Percentiles rank a stretch among this genome's conserved stretches.
phyloP scores from a whole-genome alignment of 2,113 vertebrate genomes.

The Amblyopsis rosae region DNA sequence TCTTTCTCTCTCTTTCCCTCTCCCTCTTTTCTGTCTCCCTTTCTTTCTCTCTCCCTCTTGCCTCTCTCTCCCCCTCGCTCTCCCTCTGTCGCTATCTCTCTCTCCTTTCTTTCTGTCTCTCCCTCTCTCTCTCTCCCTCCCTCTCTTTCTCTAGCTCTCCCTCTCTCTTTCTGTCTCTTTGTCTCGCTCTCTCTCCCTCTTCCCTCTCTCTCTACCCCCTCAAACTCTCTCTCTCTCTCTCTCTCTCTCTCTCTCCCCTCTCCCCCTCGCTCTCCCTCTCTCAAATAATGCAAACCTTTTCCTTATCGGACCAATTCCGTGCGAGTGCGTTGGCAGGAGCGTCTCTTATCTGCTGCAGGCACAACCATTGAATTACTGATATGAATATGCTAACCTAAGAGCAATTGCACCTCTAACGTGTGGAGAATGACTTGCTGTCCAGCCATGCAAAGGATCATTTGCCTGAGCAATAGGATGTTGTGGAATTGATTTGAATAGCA shows the following conservation, averaged over 20 bases:
- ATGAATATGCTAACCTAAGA: slow-evolving; percentile 44
- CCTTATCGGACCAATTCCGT: slow-evolving; percentile 43
- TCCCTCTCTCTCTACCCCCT: neutral
- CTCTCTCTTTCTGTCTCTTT: neutral
- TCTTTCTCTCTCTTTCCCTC: neutral
- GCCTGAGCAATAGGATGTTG: slow-evolving; percentile 49
- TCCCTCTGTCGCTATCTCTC: neutral
- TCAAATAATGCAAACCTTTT: slow-evolving; percentile 60
- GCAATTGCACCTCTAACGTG: slow-evolving; percentile 46
- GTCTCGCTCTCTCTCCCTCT: neutral
- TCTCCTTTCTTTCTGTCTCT: neutral
- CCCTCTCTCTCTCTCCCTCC: neutral
- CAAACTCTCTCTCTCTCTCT: slow-evolving; percentile 23
- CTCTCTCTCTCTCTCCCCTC: neutral
- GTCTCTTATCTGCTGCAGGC: slow-evolving; percentile 64
- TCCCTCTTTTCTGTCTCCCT: neutral
- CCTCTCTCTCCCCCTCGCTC: neutral
- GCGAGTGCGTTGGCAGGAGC: slow-evolving; percentile 51
- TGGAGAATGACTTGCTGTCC: slow-evolving; percentile 12
- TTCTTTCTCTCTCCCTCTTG: neutral
- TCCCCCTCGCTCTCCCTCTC: slow-evolving; percentile 4
- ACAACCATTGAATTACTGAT: slow-evolving; percentile 47
- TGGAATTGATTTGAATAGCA: slow-evolving; percentile 59
- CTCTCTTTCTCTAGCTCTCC: too few species aligned
- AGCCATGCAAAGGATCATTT: slow-evolving; percentile 47